A percentile compares a stretch with the other conserved stretches of the same genome.
Evolutionary conservation across 2,888 invertebrate genomes (phyloP).

Genomic region (Yponomeuta cagnagella): DNA sequence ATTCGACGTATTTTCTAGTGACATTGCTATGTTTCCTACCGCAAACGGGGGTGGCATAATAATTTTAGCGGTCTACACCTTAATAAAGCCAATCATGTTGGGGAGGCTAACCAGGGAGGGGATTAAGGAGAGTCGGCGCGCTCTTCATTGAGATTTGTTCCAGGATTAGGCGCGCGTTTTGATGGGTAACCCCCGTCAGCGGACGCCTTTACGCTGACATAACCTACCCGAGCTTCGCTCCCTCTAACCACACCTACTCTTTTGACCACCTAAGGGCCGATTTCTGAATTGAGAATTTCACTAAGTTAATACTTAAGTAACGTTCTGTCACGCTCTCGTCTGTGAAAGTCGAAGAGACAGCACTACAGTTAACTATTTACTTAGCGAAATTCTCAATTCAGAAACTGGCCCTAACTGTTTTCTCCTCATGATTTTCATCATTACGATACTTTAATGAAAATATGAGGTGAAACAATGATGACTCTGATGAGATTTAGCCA

Average conservation of each 20-base stretch:
- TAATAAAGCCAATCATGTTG: conserved; percentile 72
- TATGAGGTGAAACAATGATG: neutral
- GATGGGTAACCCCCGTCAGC: conserved; percentile 48
- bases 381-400: no score
- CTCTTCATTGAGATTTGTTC: conserved; percentile 76
- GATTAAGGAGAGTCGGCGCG: conserved; percentile 44
- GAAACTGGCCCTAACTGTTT: neutral
- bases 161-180: conserved; percentile 68
- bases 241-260: neutral
- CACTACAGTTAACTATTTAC: no score
- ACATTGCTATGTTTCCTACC: conserved; percentile 68
- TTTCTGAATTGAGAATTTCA: no score
- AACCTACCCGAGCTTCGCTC: neutral
- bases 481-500: neutral
- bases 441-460: neutral
- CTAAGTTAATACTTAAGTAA: no score
- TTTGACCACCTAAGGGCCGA: neutral
- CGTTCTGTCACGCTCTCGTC: no score
- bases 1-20: conserved; percentile 62
- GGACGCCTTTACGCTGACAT: conserved; percentile 5
- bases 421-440: neutral
- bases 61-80: conserved; percentile 76
- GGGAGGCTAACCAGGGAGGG: conserved; percentile 34
- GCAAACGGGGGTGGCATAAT: conserved; percentile 75
- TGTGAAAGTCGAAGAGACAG: no score